Base-by-base conservation (phyloP, 2,797 vertebrate genomes). In the Peromyscus melanophrys region DNA sequence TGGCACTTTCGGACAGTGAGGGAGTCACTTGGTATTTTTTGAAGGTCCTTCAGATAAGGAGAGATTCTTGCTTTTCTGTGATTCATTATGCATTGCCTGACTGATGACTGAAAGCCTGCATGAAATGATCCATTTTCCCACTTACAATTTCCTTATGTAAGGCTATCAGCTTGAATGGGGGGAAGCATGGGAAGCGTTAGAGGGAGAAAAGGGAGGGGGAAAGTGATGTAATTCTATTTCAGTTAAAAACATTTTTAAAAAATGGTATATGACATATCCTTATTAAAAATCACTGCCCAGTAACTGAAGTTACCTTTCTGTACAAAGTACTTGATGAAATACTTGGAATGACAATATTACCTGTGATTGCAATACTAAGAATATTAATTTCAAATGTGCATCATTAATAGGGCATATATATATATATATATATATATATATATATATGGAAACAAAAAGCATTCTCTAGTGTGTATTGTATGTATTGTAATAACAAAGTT, bases 11-110 rank as follows among this genome's bases (percentile, higher is more conserved):
- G 75, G 78, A 94, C 59, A 93, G 43, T 90, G 90, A 95, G 85
- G 84, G 77, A 94, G 46, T 80, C 90, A 14, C 13, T 86, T 29
- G 89, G 82, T 77, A 19, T 94, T 63, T 67, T 90, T 34, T 34
- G 0, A 94, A 97, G 69, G 80, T 89, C 90, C 67, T 94, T 96
- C 78, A 76, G 93, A 90, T 40, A 77, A 85, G 76, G 96, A 82
- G 77, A 63, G 11, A 49, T 92, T 94, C 71, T 95, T 93, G 34
- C 9, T 86, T 92, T 75, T 89, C 65, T 89, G 2, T 91, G 92
- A 88, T 90, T 73, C 75, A 92, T 88, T 84, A 34, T 75, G 1
- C n/a, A 69, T 76, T 75, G 31, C 34, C 23, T 92, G 65, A 88
- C 4, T 37, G n/a, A 82, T 78, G 77, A 93, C n/a, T 89, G 43